Conservation (phyloP, 2,113 vertebrate genomes). For the Anhinga rufa region DNA sequence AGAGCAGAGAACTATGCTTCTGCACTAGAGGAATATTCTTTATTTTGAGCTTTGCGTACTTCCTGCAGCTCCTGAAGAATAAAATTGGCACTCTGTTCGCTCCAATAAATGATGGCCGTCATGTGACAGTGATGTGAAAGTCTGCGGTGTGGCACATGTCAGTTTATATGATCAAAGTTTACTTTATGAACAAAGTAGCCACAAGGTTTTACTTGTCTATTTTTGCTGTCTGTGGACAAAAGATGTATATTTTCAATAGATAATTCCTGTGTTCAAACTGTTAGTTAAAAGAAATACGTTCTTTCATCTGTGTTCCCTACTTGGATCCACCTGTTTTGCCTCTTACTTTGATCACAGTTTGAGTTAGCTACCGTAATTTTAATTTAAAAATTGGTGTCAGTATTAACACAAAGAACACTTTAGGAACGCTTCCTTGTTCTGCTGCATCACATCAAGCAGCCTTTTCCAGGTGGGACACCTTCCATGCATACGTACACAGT, state of each 20-base stretch:
- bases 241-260: not conserved
- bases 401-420: not conserved
- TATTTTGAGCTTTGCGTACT: not conserved
- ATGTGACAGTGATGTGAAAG: not conserved
- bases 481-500: rapidly evolving
- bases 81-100: rapidly evolving
- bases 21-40: not conserved
- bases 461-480: not conserved
- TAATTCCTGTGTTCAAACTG: not conserved
- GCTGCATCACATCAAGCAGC: not conserved
- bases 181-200: not conserved
- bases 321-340: not conserved
- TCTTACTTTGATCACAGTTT: not conserved
- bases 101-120: not conserved
- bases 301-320: not conserved
- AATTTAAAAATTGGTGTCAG: not conserved
- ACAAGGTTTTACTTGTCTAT: not conserved
- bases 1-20: not conserved
- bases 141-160: not conserved
- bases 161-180: conserved; percentile 31
- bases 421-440: rapidly evolving
- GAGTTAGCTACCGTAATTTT: not conserved
- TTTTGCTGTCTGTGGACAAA: rapidly evolving
- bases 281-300: not conserved
- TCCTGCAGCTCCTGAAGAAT: not conserved